Conservation (phyloP, 2,888 invertebrate species). For the Brachycybe producta region DNA sequence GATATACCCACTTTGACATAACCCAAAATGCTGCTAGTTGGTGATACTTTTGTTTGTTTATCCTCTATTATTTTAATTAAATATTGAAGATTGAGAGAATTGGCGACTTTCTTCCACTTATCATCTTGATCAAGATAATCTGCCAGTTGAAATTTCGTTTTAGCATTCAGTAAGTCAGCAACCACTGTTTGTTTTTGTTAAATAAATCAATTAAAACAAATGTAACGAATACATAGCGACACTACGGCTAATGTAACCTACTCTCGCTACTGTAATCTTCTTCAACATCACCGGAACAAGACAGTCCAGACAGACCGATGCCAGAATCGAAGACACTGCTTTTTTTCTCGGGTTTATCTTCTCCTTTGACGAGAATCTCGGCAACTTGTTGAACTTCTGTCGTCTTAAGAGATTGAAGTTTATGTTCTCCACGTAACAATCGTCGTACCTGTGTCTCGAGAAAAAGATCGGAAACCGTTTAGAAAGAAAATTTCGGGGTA, state of each 20-base stretch:
- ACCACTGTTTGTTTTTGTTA: too few relatives aligned
- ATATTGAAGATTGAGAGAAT: neutral
- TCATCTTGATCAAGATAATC: neutral
- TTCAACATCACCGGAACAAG: neutral
- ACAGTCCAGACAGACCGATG: conserved; percentile 4
- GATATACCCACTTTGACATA: too few relatives aligned
- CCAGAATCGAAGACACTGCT: conserved; percentile 5
- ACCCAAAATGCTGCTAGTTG: too few relatives aligned
- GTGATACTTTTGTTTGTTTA: too few relatives aligned
- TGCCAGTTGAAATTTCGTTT: neutral
- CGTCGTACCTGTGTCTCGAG: neutral
- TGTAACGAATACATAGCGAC: neutral
- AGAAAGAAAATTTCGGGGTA: neutral
- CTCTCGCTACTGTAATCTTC: neutral
- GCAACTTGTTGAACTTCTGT: neutral
- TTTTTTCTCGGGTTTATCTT: neutral
- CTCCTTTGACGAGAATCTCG: neutral
- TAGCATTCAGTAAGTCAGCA: neutral
- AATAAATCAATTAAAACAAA: neutral
- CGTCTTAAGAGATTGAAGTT: neutral
- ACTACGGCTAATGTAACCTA: neutral
- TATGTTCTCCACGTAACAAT: neutral
- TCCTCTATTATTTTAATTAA: neutral
- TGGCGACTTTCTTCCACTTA: neutral
- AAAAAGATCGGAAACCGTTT: neutral